Evolutionary conservation across 1,140 invertebrate species (phyloP), one percentile per base, ranked within the genome.

Genomic region (Pteromalus puparum): DNA sequence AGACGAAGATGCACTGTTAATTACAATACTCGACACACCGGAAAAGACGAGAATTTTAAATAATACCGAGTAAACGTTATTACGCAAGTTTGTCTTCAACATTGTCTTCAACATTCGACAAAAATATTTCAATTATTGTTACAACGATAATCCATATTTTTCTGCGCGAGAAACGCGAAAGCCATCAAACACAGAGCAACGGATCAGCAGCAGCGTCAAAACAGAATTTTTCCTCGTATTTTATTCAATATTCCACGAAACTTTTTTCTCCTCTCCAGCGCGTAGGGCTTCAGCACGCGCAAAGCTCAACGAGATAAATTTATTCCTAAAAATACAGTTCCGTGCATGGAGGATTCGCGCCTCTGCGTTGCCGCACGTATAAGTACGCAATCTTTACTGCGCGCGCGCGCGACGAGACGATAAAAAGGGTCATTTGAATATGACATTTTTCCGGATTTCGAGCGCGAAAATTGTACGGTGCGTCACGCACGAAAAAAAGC

Each of bases 381-480:
- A n/a, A n/a, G n/a, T n/a, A 42, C 15, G 21, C 74, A 76, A 76
- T 48, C n/a, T 76, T 76, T 15, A 26, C n/a, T 6, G 5, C 28
- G n/a, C 48, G 18, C 13, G 67, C 76, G 26, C 30, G 65, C 77
- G 77, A 42, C 30, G 61, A 68, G 77, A 67, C 38, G 65, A 79
- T 79, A 79, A 79, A 79, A 68, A 79, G 77, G 65, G 28, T 79
- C 77, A 79, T 79, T 79, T 79, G 65, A 68, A 79, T 79, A 79
- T 38, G 77, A 67, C 77, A 79, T 79, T 79, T 79, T 79, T 79
- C 77, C 65, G 77, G 61, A 68, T 46, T 78, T 28, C 53, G 18
- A 79, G 77, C 77, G 65, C 30, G 30, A 42, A 67, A 79, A 67
- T 79, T 34, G 65, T 28, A 26, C 9, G 46, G 72, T 21, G 48